Evolutionary conservation across 2,797 vertebrate species (phyloP), one percentile per base, ranked within the genome.

Genomic region (Xiphorhynchus erythropygius): DNA sequence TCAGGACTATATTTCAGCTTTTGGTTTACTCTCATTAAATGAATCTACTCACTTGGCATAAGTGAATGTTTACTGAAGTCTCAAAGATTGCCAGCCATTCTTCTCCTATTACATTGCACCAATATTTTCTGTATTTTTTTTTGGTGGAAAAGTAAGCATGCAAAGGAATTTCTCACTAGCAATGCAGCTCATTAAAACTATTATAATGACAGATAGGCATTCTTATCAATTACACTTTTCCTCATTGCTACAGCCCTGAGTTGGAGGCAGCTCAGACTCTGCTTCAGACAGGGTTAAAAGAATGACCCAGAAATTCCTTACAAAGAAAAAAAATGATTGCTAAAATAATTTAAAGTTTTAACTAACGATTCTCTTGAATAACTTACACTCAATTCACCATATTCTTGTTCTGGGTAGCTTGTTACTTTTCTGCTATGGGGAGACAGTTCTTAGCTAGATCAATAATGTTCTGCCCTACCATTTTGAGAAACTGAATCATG

Each of bases 261-360:
- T 24, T 68, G 46, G 19, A 68, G 35, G 25, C 53, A 75, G 44
- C 25, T 74, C 52, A 78, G 39, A 23, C 5, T 71, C 47, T 56
- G 14, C 42, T 87, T 77, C 55, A 57, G 37, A 10, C 47, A 56
- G 74, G 76, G 87, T 49, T 77, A 89, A 92, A 87, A 87, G 23
- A 35, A 68, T 44, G 53, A 82, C 41, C 44, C 46, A 87, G 39
- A 93, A 95, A 84, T 25, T 46, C 37, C 59, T 68, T 33, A 49
- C 12, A 63, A 83, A 83, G 9, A 6, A 88, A 87, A 86, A 86
- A 86, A 78, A 32, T 3, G 7, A 77, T 10, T 68, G 16, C 18
- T 76, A 78, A 81, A 95, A 88, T 27, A 84, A 21, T 93, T 76
- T 64, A 15, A 87, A 79, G 35, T 87, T 87, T 90, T 82, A 74